A percentile compares a stretch with the other conserved stretches of the same genome.
Conservation (phyloP, 2,888 invertebrate genomes). For the Netelia virgata region DNA sequence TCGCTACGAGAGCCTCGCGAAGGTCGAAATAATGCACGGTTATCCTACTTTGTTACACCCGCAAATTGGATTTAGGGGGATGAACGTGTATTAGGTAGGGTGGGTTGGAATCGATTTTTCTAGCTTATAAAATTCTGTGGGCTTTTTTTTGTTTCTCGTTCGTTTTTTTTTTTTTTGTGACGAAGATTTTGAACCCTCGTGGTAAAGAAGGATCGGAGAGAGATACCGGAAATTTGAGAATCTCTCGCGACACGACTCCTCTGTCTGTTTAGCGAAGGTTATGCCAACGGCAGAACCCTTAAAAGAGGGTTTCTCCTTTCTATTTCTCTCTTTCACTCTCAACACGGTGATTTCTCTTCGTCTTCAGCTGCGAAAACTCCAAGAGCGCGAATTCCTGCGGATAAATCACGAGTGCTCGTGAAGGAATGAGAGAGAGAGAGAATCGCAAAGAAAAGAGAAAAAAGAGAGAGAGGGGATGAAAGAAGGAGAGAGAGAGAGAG, state of each 20-base stretch:
- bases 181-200: neutral
- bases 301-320: conserved; percentile 4
- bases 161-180: neutral
- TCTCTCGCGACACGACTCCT: conserved; percentile 2
- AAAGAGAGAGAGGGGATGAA: conserved; percentile 57
- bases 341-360: conserved; percentile 21
- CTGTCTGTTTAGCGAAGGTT: neutral
- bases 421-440: conserved; percentile 55
- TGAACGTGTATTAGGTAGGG: neutral
- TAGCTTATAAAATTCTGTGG: neutral
- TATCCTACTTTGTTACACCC: neutral
- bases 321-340: conserved; percentile 13
- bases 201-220: neutral
- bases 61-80: neutral
- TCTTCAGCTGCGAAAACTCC: conserved; percentile 41
- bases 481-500: conserved; percentile 34
- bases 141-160: neutral
- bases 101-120: neutral
- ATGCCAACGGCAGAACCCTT: neutral
- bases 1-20: neutral
- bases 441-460: conserved; percentile 16
- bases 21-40: neutral
- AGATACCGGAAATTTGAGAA: neutral
- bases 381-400: conserved; percentile 47
- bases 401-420: conserved; percentile 63